Base-by-base conservation (phyloP, 2,113 vertebrate species). In the Strigops habroptila region DNA sequence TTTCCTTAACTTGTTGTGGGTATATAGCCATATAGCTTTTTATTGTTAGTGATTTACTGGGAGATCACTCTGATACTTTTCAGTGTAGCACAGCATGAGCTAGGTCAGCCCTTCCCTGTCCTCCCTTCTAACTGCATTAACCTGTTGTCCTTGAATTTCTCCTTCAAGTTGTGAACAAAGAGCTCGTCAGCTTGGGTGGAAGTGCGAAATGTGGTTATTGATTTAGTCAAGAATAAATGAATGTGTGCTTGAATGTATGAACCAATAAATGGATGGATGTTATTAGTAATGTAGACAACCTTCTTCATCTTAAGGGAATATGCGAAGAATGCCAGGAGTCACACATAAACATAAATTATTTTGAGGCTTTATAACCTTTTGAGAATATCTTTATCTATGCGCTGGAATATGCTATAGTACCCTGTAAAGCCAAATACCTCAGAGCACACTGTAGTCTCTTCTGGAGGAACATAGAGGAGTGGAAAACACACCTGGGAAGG, bases 161-260 rank as follows among this genome's bases (percentile, higher is more conserved):
- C 83, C 94, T 95, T 92, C 80, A 68, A 86, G 69, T 71, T 91
- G 76, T 71, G 77, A 96, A 88, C 83, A 94, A 97, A 95, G 67
- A 84, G 77, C 86, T 92, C 86, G 93, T 84, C 88, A 55, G 86
- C 86, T 93, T 82, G 73, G 37, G 51, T 84, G 64, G 69, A 94
- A 71, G 60, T 89, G 43, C 73, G 81, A 88, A 95, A 71, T 78
- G 69, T 84, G 31, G 69, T 86, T 95, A 89, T 92, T 84, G 95
- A 95, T 97, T 91, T 91, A 93, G 69, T 51, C 28, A 64, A 55
- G 83, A 94, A 88, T 94, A 96, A 92, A 88, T 75, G 86, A 95
- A 86, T 64, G 73, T 30, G 53, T 81, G 51, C 52, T 75, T 53
- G 46, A 93, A 86, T 43, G 48, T 81, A 70, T 51, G 55, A 92